A percentile compares a stretch with the other conserved stretches of the same genome.
These are phyloP conservation scores for Eidolon helvum DNA, from an alignment of 2,113 vertebrate species.

Conservation along the genomic window DNA sequence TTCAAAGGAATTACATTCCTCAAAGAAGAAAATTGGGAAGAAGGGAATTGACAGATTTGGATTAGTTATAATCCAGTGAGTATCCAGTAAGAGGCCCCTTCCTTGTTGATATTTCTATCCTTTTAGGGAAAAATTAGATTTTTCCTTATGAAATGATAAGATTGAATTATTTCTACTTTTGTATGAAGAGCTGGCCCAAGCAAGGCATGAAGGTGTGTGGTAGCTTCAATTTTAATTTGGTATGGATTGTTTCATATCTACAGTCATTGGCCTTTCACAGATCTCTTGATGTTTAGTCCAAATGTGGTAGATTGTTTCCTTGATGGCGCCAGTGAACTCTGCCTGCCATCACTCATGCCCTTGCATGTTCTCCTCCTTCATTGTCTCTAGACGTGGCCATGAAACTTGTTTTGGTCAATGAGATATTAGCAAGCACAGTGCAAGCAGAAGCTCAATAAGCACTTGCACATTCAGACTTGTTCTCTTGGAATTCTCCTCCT, in stretches of 20 bases:
- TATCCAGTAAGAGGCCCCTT: not conserved
- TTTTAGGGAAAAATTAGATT: not conserved
- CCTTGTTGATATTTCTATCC: not conserved
- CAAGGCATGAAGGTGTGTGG: not conserved
- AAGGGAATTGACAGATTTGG: not conserved
- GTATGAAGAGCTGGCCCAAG: not conserved
- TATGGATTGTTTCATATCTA: not conserved
- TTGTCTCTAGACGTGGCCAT: not conserved
- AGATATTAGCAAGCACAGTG: not conserved
- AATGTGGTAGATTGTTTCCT: not conserved
- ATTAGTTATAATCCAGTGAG: not conserved
- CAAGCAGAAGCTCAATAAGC: not conserved
- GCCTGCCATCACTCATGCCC: not conserved
- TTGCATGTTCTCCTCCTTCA: not conserved
- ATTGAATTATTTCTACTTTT: not conserved
- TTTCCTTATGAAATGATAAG: not conserved
- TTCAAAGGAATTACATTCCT: not conserved
- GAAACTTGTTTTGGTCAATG: not conserved
- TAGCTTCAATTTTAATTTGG: not conserved
- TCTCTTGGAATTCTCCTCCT: not conserved
- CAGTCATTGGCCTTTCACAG: not conserved
- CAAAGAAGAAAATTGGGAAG: not conserved
- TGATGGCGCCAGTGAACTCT: not conserved
- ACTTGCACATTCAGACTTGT: not conserved
- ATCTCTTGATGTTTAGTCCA: not conserved